Percentiles rank a stretch among this genome's conserved stretches.
These are phyloP conservation scores for Hycleus phaleratus DNA, from an alignment of 1,140 invertebrate species.

Conservation along the genomic window DNA sequence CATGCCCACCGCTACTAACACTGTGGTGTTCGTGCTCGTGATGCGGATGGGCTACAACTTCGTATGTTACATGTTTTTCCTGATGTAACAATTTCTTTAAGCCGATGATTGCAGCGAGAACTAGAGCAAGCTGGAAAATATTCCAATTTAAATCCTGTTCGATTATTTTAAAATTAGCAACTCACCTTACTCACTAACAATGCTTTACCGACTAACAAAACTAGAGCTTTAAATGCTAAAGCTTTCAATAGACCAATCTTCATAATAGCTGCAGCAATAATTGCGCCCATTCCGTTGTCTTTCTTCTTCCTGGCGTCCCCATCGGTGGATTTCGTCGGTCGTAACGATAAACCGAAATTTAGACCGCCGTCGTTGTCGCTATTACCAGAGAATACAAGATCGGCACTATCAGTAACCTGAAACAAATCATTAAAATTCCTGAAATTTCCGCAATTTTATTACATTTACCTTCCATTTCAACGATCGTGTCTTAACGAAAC, in stretches of 20 bases:
- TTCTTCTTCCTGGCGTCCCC: constrained; percentile 57
- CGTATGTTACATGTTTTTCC: constrained; percentile 66
- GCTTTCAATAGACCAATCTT: constrained; percentile 73
- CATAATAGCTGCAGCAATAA: constrained; percentile 66
- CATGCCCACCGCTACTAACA: constrained; percentile 40
- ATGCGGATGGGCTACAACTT: constrained; percentile 61
- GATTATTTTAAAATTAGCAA: neutral
- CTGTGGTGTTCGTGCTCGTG: constrained; percentile 42
- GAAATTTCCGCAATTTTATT: neutral
- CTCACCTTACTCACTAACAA: constrained; percentile 64
- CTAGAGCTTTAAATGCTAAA: constrained; percentile 68
- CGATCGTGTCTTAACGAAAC: constrained; percentile 62
- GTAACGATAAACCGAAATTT: constrained; percentile 64
- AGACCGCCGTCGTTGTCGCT: constrained; percentile 62
- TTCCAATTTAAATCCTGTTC: neutral
- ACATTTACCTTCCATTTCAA: constrained; percentile 51
- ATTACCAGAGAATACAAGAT: constrained; percentile 61
- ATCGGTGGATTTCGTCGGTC: constrained; percentile 45
- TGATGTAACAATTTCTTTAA: constrained; percentile 73
- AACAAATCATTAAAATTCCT: constrained; percentile 6
- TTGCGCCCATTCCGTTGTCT: constrained; percentile 63
- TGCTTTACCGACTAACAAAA: constrained; percentile 75
- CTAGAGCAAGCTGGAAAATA: constrained; percentile 54
- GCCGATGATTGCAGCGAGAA: constrained; percentile 69
- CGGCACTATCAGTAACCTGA: constrained; percentile 61